Evolutionary conservation across 2,888 invertebrate genomes (phyloP).

Genomic region (Nymphalis urticae): DNA sequence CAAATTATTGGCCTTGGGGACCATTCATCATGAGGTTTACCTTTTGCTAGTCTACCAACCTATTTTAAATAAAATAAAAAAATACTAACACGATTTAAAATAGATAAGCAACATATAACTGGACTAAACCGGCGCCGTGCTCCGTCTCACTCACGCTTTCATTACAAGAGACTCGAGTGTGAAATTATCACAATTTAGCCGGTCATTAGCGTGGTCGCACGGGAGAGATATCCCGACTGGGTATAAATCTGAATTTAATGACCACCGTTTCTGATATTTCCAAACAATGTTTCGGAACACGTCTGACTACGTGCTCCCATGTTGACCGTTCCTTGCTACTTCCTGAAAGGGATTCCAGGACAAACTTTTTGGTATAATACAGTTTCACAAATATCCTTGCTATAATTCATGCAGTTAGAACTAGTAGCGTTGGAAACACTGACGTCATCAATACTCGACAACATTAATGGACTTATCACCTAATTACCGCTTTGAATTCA

Average conservation of each 20-base stretch:
- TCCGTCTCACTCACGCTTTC: constrained; percentile 21
- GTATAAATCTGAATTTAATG: constrained; percentile 81
- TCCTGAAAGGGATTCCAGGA: constrained; percentile 29
- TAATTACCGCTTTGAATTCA: too few relatives aligned
- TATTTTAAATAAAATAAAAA: not conserved
- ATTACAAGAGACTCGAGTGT: constrained; percentile 36
- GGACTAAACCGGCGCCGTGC: constrained; percentile 37
- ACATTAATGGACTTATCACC: too few relatives aligned
- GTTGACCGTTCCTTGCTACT: constrained; percentile 45
- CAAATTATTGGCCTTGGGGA: too few relatives aligned
- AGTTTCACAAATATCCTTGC: not conserved
- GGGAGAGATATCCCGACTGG: constrained; percentile 77
- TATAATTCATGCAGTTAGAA: too few relatives aligned
- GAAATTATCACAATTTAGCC: constrained; percentile 81
- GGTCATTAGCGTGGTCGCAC: constrained; percentile 80
- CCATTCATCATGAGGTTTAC: too few relatives aligned
- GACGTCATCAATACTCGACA: too few relatives aligned
- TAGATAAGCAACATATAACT: constrained; percentile 4
- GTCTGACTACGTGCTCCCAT: constrained; percentile 40
- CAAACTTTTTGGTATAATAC: constrained; percentile 31
- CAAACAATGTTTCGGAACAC: constrained; percentile 69
- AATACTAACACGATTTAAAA: not conserved
- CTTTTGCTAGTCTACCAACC: too few relatives aligned
- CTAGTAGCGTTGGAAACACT: too few relatives aligned
- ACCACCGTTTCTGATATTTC: constrained; percentile 70